Evolutionary conservation across 1,140 invertebrate genomes (phyloP).

Genomic region (Drosophila kikkawai): DNA sequence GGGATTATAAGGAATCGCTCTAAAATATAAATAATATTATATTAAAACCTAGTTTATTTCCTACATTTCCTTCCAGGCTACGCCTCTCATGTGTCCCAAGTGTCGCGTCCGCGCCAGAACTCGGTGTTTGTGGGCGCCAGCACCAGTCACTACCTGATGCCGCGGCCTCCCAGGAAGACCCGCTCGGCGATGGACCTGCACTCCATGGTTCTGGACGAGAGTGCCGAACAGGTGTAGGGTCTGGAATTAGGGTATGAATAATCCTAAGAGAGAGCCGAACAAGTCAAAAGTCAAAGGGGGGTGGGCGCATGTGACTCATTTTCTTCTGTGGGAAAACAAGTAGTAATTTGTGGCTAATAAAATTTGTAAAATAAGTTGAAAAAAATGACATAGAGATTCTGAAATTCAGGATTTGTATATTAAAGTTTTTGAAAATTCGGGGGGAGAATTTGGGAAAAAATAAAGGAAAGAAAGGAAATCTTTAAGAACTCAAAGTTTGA

Average conservation of each 20-base stretch:
- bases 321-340: conserved; percentile 6
- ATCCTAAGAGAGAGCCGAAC: not conserved
- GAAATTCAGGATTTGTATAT: conserved; percentile 1
- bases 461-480: not conserved
- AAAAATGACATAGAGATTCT: not conserved
- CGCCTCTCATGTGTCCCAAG: conserved; percentile 66
- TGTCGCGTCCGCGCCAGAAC: conserved; percentile 88
- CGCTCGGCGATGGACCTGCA: conserved; percentile 94
- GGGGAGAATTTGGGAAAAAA: not conserved
- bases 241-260: not conserved
- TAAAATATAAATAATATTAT: no score
- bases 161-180: conserved; percentile 89
- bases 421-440: not conserved
- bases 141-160: conserved; percentile 87
- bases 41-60: no score
- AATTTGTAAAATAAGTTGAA: conserved; percentile 18
- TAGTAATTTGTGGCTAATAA: conserved; percentile 1
- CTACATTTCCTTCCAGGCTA: conserved; percentile 54
- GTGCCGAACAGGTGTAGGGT: conserved; percentile 72
- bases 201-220: conserved; percentile 88
- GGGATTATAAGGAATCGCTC: no score
- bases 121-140: conserved; percentile 93
- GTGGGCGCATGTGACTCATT: not conserved
- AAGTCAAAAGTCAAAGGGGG: not conserved
- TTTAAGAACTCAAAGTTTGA: not conserved